Evolutionary conservation across 2,797 vertebrate genomes (phyloP), one percentile per base, ranked within the genome.

Genomic region (Tolypeutes matacus): DNA sequence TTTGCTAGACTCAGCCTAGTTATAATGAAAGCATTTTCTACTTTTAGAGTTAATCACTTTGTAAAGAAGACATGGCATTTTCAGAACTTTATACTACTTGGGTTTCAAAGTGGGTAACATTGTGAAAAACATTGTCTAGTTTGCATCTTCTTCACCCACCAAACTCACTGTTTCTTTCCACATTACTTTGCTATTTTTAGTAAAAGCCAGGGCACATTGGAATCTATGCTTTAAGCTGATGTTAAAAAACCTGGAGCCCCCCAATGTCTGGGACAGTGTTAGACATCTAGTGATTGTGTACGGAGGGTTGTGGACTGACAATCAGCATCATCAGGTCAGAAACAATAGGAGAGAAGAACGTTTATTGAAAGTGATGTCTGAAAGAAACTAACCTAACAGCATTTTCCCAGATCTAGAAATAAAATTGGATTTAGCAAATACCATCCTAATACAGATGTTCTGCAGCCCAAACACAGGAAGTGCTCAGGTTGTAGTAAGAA

Each of bases 351-450:
- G 27, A 82, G 31, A 72, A 49, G 56, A 64, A 89, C 77, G 29
- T 23, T 88, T 72, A 56, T 31, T 69, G 36, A 91, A 92, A 86
- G 12, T 69, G 56, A n/a, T 25, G 64, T 27, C 46, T 84, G 78
- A 51, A 80, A 72, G 56, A 91, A 82, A 67, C 15, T 76, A 84
- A 58, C 23, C 56, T 81, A 88, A 49, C 3, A 29, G 17, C 4
- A 4, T 85, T 78, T 95, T 96, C 67, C 53, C 27, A 94, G 76
- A 56, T 18, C 39, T 85, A 93, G 90, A 92, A 92, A 92, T 94
- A 95, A 94, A 95, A 94, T 27, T 91, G 27, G 31, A 89, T 65
- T 96, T 78, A 94, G 39, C 62, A 95, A 93, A 94, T 67, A 13
- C 7, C 42, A 83, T 78, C 25, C 18, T 51, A 91, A 93, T 25